Conservation (phyloP, 2,888 invertebrate genomes). For the Bellardia bayeri region DNA sequence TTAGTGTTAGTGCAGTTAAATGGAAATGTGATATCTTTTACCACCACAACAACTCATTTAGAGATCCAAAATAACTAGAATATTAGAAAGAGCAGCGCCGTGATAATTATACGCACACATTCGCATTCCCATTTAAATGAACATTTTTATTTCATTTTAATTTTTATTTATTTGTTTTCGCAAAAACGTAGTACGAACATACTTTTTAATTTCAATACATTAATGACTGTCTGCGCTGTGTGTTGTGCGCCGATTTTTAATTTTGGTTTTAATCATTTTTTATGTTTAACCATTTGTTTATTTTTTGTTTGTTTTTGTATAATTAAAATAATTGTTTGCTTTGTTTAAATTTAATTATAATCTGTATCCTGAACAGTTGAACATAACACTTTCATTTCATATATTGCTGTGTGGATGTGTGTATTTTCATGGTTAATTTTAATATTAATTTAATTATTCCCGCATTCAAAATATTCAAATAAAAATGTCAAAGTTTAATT, state of each 20-base stretch:
- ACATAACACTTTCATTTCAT: slow-evolving; percentile 1
- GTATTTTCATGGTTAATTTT: neutral
- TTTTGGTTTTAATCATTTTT: slow-evolving; percentile 24
- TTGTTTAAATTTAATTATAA: slow-evolving; percentile 24
- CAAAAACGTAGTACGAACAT: neutral
- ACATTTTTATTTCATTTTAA: neutral
- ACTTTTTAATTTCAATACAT: neutral
- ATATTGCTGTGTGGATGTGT: neutral
- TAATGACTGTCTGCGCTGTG: neutral
- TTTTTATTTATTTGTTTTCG: neutral
- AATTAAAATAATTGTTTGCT: slow-evolving; percentile 28
- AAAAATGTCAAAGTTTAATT: neutral
- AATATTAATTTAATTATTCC: neutral
- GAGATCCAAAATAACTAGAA: slow-evolving; percentile 17
- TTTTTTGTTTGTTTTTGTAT: slow-evolving; percentile 3
- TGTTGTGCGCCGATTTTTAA: slow-evolving; percentile 9
- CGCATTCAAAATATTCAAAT: neutral
- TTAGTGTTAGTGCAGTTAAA: slow-evolving; percentile 2
- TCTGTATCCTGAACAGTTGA: slow-evolving; percentile 17
- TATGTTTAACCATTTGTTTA: slow-evolving; percentile 24
- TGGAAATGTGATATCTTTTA: neutral
- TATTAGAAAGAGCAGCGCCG: neutral
- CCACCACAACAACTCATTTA: slow-evolving; percentile 14
- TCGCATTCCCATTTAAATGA: slow-evolving; percentile 16
- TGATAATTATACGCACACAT: neutral